phyloP scores from a whole-genome alignment of 2,888 invertebrate species.

The Vesta saturnalis region DNA sequence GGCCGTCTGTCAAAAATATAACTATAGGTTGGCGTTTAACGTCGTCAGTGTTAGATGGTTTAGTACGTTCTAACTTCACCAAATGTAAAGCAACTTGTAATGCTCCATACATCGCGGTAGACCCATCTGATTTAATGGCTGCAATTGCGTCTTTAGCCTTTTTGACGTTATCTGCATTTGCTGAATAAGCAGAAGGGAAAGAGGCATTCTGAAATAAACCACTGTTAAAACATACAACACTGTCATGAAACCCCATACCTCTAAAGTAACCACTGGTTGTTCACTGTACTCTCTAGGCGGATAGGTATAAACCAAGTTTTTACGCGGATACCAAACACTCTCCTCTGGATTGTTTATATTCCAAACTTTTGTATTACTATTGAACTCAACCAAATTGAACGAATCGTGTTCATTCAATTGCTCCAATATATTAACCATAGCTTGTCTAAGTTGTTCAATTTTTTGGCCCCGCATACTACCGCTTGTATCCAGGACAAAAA shows the following conservation, averaged over 20 bases:
- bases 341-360: constrained; percentile 64
- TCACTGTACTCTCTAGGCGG: too few species aligned
- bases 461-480: constrained; percentile 79
- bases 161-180: too few species aligned
- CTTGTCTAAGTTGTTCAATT: constrained; percentile 72
- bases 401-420: constrained; percentile 71
- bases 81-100: constrained; percentile 64
- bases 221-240: too few species aligned
- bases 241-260: too few species aligned
- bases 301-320: constrained; percentile 10
- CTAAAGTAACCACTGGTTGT: constrained; percentile 9
- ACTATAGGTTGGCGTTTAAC: too few species aligned
- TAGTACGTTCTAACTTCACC: constrained; percentile 46
- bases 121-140: constrained; percentile 67
- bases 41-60: constrained; percentile 42
- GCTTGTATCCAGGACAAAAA: constrained; percentile 81
- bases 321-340: constrained; percentile 48
- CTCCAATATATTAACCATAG: constrained; percentile 73
- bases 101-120: constrained; percentile 76
- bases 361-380: constrained; percentile 66
- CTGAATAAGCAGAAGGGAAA: constrained; percentile 65
- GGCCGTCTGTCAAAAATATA: constrained; percentile 75
- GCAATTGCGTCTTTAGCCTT: constrained; percentile 69
- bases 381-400: constrained; percentile 76
- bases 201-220: constrained; percentile 46